These are phyloP conservation scores for Acarapis woodi DNA, from an alignment of 1,140 invertebrate genomes.

Conservation along the genomic window DNA sequence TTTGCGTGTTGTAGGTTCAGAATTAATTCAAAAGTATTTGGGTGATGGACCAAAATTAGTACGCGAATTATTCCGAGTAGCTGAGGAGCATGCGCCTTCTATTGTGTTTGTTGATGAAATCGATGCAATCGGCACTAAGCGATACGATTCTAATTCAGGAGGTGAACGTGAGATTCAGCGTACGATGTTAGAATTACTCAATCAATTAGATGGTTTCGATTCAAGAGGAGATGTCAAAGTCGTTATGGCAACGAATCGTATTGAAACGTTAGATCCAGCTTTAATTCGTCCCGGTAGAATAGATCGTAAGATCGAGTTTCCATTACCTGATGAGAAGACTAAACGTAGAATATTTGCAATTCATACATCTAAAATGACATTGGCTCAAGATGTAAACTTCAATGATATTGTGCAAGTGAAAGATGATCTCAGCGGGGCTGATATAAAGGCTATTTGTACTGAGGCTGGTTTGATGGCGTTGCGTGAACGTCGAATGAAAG, in stretches of 20 bases:
- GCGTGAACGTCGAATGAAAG: constrained; percentile 91
- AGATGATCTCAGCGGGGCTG: constrained; percentile 92
- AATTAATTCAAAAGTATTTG: constrained; percentile 96
- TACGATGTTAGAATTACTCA: constrained; percentile 96
- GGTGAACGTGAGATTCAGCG: constrained; percentile 97
- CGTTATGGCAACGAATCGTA: constrained; percentile 98
- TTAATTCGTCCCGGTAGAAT: constrained; percentile 93
- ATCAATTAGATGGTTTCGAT: constrained; percentile 97
- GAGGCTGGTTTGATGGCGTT: constrained; percentile 94
- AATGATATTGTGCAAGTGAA: constrained; percentile 97
- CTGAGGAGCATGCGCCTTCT: constrained; percentile 95
- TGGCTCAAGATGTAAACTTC: constrained; percentile 86
- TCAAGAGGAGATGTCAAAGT: constrained; percentile 81
- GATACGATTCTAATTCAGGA: constrained; percentile 94
- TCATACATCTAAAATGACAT: constrained; percentile 90
- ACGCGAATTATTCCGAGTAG: constrained; percentile 83
- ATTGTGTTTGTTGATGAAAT: constrained; percentile 99
- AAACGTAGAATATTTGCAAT: constrained; percentile 93
- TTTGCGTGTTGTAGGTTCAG: constrained; percentile 86
- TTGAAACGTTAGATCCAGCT: constrained; percentile 95
- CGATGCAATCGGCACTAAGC: constrained; percentile 95
- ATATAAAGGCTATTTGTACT: constrained; percentile 87
- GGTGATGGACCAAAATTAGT: constrained; percentile 97
- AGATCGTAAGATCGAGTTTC: constrained; percentile 98
- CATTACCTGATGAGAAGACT: constrained; percentile 95